phyloP scores from a whole-genome alignment of 2,888 invertebrate genomes.

The Syrphus vitripennis region DNA sequence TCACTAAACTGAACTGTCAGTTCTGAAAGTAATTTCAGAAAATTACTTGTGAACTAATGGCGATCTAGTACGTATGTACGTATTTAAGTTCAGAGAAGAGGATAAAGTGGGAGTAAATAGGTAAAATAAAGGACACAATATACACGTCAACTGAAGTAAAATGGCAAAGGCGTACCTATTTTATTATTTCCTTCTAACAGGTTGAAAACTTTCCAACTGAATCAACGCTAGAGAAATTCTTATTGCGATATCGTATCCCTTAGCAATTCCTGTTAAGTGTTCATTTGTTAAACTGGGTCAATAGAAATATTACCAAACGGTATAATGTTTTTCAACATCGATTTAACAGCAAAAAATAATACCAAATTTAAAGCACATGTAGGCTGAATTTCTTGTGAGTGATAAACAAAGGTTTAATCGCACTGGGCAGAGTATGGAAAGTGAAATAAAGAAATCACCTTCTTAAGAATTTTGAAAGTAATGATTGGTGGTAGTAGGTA shows the following conservation, averaged over 20 bases:
- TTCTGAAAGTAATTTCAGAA: constrained; percentile 20
- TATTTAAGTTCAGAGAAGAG: not conserved
- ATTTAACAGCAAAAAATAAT: not conserved
- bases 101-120: not conserved
- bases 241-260: not conserved
- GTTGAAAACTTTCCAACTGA: constrained; percentile 45
- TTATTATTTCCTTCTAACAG: constrained; percentile 53
- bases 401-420: not conserved
- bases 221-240: constrained; percentile 30
- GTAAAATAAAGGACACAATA: not conserved
- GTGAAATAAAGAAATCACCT: no score
- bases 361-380: not conserved
- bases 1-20: constrained; percentile 49
- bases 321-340: constrained; percentile 1
- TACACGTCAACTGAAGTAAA: not conserved
- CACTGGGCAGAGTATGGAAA: not conserved
- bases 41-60: constrained; percentile 56
- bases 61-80: constrained; percentile 3
- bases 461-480: no score
- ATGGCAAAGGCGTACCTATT: not conserved
- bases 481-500: no score
- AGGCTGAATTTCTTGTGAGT: not conserved
- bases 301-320: constrained; percentile 28
- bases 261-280: constrained; percentile 43
- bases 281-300: constrained; percentile 62